These are phyloP conservation scores for Chesias legatella DNA, from an alignment of 2,888 invertebrate species.

Conservation along the genomic window DNA sequence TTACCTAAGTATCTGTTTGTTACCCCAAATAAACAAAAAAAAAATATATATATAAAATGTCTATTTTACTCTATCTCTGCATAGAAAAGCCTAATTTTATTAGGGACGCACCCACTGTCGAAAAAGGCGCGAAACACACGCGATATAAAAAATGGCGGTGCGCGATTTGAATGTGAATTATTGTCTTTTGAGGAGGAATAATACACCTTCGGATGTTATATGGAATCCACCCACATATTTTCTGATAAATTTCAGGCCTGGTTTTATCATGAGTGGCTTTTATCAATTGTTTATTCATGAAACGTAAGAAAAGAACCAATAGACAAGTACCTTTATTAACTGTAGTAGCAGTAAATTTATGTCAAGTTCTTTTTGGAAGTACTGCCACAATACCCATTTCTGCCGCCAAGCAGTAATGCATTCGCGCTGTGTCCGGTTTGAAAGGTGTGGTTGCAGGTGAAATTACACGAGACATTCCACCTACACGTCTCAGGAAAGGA, in stretches of 20 bases:
- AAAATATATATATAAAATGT: slow-evolving; percentile 19
- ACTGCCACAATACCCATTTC: no score
- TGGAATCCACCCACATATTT: slow-evolving; percentile 46
- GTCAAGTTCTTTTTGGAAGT: no score
- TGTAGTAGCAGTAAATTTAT: slow-evolving; percentile 1
- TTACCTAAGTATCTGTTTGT: no score
- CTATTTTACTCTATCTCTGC: slow-evolving; percentile 50
- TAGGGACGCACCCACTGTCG: slow-evolving; percentile 77
- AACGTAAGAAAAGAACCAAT: no score
- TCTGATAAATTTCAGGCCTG: slow-evolving; percentile 49
- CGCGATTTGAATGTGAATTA: slow-evolving; percentile 79
- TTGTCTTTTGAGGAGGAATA: slow-evolving; percentile 75
- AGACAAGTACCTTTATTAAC: neutral
- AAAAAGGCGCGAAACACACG: slow-evolving; percentile 81
- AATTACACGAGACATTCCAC: no score
- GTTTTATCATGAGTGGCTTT: slow-evolving; percentile 23
- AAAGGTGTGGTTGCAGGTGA: no score
- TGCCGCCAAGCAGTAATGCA: no score
- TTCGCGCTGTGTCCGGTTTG: no score
- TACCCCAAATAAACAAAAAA: no score
- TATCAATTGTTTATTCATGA: no score
- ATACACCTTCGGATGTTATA: slow-evolving; percentile 69
- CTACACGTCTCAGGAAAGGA: no score
- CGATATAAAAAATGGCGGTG: slow-evolving; percentile 79
- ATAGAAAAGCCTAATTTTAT: slow-evolving; percentile 74